Conservation (phyloP, 2,888 invertebrate genomes). For the Dryobotodes eremita region DNA sequence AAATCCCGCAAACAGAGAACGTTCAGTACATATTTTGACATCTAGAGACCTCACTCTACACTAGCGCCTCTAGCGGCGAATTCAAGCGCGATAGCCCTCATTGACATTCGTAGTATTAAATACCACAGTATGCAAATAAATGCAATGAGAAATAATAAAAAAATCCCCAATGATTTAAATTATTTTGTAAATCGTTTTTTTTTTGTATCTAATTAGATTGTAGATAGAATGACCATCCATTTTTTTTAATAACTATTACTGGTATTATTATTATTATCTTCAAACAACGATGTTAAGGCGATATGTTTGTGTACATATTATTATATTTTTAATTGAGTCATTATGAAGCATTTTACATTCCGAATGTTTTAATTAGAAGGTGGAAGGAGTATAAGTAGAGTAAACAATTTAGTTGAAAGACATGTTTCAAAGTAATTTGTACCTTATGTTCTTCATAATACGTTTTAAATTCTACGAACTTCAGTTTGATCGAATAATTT, state of each 20-base stretch:
- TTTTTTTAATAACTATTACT: constrained; percentile 22
- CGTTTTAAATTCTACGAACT: constrained; percentile 18
- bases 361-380: constrained; percentile 46
- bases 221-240: constrained; percentile 46
- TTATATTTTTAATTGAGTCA: constrained; percentile 40
- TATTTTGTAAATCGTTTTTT: constrained; percentile 54
- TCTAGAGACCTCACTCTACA: too few species aligned
- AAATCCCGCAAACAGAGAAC: too few species aligned
- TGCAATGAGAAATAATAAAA: constrained; percentile 21
- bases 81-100: too few species aligned
- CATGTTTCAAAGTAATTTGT: constrained; percentile 31
- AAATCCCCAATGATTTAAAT: constrained; percentile 38
- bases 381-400: constrained; percentile 31
- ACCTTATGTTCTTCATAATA: constrained; percentile 29
- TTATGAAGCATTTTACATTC: constrained; percentile 63
- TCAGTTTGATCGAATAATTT: background rate
- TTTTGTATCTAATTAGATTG: constrained; percentile 42
- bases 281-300: constrained; percentile 44
- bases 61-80: too few species aligned
- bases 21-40: too few species aligned
- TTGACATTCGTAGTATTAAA: background rate
- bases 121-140: background rate
- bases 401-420: constrained; percentile 52
- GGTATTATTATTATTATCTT: background rate
- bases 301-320: constrained; percentile 56